phyloP scores from a whole-genome alignment of 2,797 vertebrate genomes.

The Sebastes itinus region DNA sequence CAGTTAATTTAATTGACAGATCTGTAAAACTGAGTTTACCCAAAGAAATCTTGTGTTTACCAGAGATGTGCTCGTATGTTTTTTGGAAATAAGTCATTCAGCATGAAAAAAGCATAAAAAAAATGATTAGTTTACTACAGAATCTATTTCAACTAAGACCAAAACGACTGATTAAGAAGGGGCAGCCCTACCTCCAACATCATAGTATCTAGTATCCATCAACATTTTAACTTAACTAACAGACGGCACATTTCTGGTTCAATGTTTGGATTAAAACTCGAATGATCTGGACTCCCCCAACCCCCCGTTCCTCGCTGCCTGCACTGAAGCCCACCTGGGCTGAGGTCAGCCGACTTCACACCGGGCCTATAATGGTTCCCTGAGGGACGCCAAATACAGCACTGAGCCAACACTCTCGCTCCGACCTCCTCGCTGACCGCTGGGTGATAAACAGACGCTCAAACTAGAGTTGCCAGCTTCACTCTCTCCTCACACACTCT shows the following conservation, averaged over 20 bases:
- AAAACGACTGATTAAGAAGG: not conserved
- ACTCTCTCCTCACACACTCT: not conserved
- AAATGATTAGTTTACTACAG: no score
- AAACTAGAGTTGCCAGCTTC: not conserved
- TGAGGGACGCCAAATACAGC: conserved; percentile 61
- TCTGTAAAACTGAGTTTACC: not conserved
- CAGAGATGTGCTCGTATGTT: no score
- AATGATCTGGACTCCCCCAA: not conserved
- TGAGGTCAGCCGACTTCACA: conserved; percentile 54
- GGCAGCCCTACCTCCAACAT: not conserved
- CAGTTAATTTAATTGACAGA: not conserved
- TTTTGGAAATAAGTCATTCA: no score
- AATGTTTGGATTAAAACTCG: not conserved
- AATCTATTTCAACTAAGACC: not conserved
- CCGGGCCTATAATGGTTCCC: conserved; percentile 59
- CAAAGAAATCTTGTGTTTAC: no score
- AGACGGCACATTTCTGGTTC: not conserved
- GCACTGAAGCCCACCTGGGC: conserved; percentile 15
- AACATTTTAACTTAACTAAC: not conserved
- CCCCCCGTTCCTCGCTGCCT: not conserved
- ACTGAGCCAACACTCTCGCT: conserved; percentile 30
- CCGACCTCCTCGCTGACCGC: not conserved
- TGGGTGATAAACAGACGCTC: conserved; percentile 4
- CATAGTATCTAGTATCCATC: no score
- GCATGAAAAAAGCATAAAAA: no score